phyloP scores from a whole-genome alignment of 2,797 vertebrate species.

The Sebastes minor region DNA sequence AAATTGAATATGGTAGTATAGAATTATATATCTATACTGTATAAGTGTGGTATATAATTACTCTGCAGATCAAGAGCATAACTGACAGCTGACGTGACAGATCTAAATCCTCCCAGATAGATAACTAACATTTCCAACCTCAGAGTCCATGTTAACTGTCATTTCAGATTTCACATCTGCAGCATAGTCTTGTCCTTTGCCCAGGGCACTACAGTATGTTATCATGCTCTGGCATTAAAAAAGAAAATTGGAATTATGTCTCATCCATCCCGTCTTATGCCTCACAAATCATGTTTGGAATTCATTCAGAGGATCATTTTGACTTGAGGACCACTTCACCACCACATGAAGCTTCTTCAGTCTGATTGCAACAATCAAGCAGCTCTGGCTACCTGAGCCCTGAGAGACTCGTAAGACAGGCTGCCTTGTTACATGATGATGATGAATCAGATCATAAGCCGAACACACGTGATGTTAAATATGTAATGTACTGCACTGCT shows the following conservation, averaged over 20 bases:
- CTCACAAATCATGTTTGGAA: conserved; percentile 7
- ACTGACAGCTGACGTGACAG: background rate
- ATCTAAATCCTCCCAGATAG: background rate
- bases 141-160: background rate
- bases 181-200: background rate
- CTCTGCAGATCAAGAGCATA: accelerated
- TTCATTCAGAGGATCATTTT: conserved; percentile 13
- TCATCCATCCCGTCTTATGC: background rate
- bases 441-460: conserved; percentile 3
- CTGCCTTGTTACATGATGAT: background rate
- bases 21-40: background rate
- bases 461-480: background rate
- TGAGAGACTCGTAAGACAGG: background rate
- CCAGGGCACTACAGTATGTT: background rate
- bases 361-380: conserved; percentile 54
- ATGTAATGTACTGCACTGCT: background rate
- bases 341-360: conserved; percentile 19
- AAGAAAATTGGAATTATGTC: background rate
- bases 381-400: conserved; percentile 1
- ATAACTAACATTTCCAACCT: too few species aligned
- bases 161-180: background rate
- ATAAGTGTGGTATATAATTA: background rate
- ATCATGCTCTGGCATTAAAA: background rate
- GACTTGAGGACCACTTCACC: conserved; percentile 35
- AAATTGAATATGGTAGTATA: accelerated